A percentile compares a stretch with the other conserved stretches of the same genome.
phyloP scores from a whole-genome alignment of 2,888 invertebrate genomes.

The Oeneis ivallda region DNA sequence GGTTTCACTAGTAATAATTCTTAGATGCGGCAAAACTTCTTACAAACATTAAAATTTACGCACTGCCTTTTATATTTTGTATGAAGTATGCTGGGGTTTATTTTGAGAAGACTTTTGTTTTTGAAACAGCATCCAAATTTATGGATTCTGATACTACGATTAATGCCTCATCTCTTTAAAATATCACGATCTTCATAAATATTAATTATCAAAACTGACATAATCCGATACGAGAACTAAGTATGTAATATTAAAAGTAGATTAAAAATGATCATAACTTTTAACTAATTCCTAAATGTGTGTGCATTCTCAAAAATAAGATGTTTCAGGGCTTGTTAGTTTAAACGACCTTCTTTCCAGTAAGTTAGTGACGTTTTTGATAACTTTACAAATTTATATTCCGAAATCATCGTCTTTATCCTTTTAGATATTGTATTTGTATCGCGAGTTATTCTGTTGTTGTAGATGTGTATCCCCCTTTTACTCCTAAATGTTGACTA shows the following conservation, averaged over 20 bases:
- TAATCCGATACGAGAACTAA: constrained; percentile 16
- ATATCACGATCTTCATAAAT: constrained; percentile 11
- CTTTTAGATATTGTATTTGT: constrained; percentile 58
- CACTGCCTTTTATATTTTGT: not conserved
- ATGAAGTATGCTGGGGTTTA: not conserved
- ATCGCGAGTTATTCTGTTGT: constrained; percentile 54
- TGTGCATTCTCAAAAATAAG: constrained; percentile 8
- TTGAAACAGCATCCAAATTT: not conserved
- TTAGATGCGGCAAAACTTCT: not conserved
- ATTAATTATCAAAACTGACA: constrained; percentile 30
- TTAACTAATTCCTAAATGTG: constrained; percentile 15
- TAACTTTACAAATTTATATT: constrained; percentile 75
- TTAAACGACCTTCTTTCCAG: constrained; percentile 34
- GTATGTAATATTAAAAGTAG: constrained; percentile 18
- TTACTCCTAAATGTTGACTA: constrained; percentile 69
- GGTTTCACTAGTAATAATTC: not conserved
- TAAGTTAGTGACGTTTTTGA: constrained; percentile 63
- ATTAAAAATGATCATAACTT: constrained; percentile 7
- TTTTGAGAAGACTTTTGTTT: not conserved
- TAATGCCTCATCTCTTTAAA: not conserved
- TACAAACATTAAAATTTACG: not conserved
- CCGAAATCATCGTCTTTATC: constrained; percentile 66
- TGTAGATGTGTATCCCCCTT: constrained; percentile 36
- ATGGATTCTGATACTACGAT: not conserved
- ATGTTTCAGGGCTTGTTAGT: constrained; percentile 34